Evolutionary conservation across 2,113 vertebrate species (phyloP).

Genomic region (Alouatta palliata): DNA sequence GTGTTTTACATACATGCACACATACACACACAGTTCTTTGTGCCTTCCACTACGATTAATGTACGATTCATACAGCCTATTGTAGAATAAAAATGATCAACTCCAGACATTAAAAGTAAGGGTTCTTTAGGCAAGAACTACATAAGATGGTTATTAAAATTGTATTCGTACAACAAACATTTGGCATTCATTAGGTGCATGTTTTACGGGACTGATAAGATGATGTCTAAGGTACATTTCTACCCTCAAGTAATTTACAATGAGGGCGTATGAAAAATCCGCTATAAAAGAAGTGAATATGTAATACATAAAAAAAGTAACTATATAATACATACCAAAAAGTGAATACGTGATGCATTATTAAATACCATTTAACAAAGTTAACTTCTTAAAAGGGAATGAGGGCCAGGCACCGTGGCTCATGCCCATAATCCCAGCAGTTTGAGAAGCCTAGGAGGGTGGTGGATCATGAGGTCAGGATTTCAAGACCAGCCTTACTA

Average conservation of each 20-base stretch:
- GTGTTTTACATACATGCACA: neutral
- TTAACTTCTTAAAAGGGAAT: neutral
- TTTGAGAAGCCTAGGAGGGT: no score
- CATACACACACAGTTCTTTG: neutral
- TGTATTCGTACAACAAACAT: neutral
- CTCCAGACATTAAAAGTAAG: neutral
- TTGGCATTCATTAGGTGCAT: neutral
- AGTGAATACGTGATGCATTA: no score
- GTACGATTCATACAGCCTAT: neutral
- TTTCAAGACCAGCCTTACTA: no score
- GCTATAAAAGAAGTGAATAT: neutral
- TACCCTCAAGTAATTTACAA: neutral
- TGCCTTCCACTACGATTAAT: neutral
- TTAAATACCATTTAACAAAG: neutral
- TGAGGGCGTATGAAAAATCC: neutral
- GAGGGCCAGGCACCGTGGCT: no score
- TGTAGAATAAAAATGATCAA: neutral
- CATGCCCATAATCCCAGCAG: no score
- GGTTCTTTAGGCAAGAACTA: neutral
- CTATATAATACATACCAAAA: neutral
- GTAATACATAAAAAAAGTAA: neutral
- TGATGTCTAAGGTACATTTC: neutral
- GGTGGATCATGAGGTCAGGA: no score
- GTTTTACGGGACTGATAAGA: neutral
- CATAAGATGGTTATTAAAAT: neutral